Percentiles rank a stretch among this genome's conserved stretches.
Evolutionary conservation across 1,140 invertebrate species (phyloP).

Genomic region (Phenacoccus solenopsis): DNA sequence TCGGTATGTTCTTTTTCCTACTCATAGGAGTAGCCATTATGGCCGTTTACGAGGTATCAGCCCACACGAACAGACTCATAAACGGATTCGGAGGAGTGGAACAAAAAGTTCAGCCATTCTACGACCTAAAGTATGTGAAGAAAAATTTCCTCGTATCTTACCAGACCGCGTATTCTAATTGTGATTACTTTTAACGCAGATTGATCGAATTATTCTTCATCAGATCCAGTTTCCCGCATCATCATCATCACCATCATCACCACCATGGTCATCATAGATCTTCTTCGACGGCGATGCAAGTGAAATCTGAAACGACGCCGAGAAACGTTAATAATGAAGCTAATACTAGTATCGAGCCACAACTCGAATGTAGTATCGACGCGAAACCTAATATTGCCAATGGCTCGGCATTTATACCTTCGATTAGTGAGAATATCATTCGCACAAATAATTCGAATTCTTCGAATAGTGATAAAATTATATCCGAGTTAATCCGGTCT

Average conservation of each 20-base stretch:
- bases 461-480: background rate
- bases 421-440: background rate
- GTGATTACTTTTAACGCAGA: background rate
- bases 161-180: too few species aligned
- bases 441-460: slow-evolving; percentile 6
- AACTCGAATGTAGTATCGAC: too few species aligned
- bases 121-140: background rate
- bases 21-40: slow-evolving; percentile 52
- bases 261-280: background rate
- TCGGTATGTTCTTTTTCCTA: slow-evolving; percentile 34
- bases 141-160: background rate
- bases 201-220: slow-evolving; percentile 3
- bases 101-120: background rate
- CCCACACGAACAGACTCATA: background rate
- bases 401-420: background rate
- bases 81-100: background rate
- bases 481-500: background rate
- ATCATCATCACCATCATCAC: background rate
- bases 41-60: slow-evolving; percentile 48
- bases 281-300: background rate
- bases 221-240: background rate
- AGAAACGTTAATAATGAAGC: too few species aligned
- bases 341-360: too few species aligned
- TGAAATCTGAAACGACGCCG: background rate
- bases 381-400: background rate